These are phyloP conservation scores for Bothrops jararaca DNA, from an alignment of 2,113 vertebrate species.

Conservation along the genomic window DNA sequence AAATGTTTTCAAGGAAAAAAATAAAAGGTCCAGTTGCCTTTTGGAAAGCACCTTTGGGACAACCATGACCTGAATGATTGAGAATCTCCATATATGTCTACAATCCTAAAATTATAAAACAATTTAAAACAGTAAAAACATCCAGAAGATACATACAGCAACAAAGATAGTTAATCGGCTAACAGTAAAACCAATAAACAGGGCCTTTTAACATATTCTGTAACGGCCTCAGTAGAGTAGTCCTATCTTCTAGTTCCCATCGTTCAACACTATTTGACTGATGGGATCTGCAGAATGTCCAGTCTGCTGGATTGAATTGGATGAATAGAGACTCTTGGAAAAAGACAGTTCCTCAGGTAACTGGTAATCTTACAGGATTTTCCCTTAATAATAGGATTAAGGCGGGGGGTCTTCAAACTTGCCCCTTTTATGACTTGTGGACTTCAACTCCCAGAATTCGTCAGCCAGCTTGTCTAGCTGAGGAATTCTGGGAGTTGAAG, in stretches of 20 bases:
- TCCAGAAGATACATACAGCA: not conserved
- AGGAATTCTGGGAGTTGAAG: too few species aligned
- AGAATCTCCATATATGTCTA: not conserved
- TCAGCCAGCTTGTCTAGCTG: too few species aligned
- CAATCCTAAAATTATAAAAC: not conserved
- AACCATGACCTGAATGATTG: not conserved
- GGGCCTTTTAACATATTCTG: not conserved
- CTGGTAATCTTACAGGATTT: not conserved
- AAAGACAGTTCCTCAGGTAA: not conserved
- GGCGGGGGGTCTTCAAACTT: too few species aligned
- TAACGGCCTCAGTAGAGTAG: not conserved
- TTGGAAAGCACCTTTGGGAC: not conserved
- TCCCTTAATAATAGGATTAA: not conserved
- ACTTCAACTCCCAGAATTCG: too few species aligned
- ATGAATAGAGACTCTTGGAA: not conserved
- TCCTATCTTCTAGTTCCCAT: not conserved
- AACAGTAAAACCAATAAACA: not conserved
- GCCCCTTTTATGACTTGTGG: too few species aligned
- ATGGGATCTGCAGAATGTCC: not conserved
- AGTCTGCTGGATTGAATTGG: not conserved
- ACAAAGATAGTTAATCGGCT: not conserved
- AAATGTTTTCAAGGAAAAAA: not conserved
- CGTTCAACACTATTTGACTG: not conserved
- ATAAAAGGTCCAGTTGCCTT: not conserved
- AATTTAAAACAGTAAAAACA: not conserved